Evolutionary conservation across 2,797 vertebrate species (phyloP).

Genomic region (Hirundo rustica): DNA sequence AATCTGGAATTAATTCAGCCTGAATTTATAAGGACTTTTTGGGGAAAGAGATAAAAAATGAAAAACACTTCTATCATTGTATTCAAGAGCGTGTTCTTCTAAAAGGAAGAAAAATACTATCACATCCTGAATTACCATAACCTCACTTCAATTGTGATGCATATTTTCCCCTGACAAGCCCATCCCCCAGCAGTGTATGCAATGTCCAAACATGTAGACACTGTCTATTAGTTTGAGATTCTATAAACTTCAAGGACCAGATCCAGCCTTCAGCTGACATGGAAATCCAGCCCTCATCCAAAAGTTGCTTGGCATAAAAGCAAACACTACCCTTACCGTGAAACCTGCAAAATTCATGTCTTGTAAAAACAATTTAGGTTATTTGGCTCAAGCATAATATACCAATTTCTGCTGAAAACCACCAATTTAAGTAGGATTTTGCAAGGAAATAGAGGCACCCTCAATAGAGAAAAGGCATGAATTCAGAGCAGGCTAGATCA

Average conservation of each 20-base stretch:
- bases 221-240: not conserved
- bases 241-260: not conserved
- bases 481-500: not conserved
- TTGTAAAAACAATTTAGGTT: not conserved
- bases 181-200: not conserved
- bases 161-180: not conserved
- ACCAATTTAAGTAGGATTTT: not conserved
- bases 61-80: not conserved
- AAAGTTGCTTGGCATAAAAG: not conserved
- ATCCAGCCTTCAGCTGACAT: not conserved
- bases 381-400: not conserved
- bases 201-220: not conserved
- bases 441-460: not conserved
- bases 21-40: not conserved
- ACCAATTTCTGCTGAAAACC: not conserved
- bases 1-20: not conserved
- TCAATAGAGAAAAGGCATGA: not conserved
- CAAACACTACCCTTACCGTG: not conserved
- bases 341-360: not conserved
- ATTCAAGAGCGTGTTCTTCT: not conserved
- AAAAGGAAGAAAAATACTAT: not conserved
- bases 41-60: not conserved
- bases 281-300: not conserved
- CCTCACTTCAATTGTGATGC: not conserved
- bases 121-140: not conserved